Base-by-base conservation (phyloP, 1,140 invertebrate species). In the Thalassaphorura encarpata region DNA sequence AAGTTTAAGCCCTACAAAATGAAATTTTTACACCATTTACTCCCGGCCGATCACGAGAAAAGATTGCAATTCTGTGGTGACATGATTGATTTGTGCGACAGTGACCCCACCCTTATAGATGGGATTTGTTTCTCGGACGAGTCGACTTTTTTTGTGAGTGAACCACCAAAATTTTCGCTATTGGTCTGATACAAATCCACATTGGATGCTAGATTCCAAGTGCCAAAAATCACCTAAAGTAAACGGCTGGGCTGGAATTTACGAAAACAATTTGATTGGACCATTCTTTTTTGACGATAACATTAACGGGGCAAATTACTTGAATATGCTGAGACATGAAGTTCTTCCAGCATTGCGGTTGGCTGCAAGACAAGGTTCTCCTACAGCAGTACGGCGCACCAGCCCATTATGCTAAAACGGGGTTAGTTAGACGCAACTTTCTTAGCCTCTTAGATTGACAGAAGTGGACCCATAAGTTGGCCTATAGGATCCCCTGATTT, bases 401-500 rank as follows among this genome's bases (percentile, higher is more conserved):
- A 13, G 50, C 42, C 2, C 66, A 67, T 27, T 64, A 43, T 48
- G 47, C 27, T 23, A 36, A 57, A 56, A 42, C 36, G 60, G 13
- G 50, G 42, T 1, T 66, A 21, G 29, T 39, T 73, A 43, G 62
- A 69, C 58, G 42, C 66, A 51, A 43, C 27, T 18, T 71, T 67
- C 64, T 61, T 58, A 27, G 42, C 64, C 29, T 24, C 66, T 27
- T 74, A 68, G 69, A 70, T 74, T 62, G 68, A 71, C 43, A 63
- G 70, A 40, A 61, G 61, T 48, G 68, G 67, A 51, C 64, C 66
- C 41, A 61, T 72, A 54, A 16, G 33, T 45, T 74, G 71, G 71
- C 71, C 69, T 55, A 58, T 71, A 49, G 52, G 67, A 40, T 71
- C 66, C n/a, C 71, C 71, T 2, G 72, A 75, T 58, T 60, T 73